Evolutionary conservation across 1,140 invertebrate genomes (phyloP), one percentile per base, ranked within the genome.

Genomic region (Saxidomus purpurata): DNA sequence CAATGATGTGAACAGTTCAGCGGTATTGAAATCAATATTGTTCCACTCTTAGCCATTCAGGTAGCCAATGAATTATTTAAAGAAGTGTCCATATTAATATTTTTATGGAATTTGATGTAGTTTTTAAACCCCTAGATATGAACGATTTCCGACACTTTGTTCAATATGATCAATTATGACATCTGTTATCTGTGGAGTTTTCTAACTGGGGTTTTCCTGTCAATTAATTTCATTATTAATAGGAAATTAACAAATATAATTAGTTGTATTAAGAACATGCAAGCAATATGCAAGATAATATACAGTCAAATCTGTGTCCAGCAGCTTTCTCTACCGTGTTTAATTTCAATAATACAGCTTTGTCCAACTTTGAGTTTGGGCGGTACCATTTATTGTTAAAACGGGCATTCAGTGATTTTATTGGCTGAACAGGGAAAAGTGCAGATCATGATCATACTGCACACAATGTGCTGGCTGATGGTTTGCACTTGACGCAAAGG

Each of bases 121-220:
- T 63, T 63, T 63, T 28, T n/a, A 25, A 59, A 17, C 3, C 59
- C 8, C 4, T 63, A 28, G 25, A 63, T 63, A 63, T 28, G 25
- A n/a, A 8, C 52, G 15, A 28, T 63, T 63, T 63, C 25, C 28
- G 59, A 63, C 59, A 63, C 25, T 63, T 63, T 63, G 59, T 25
- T 63, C 59, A 63, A 63, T 63, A 63, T 25, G 4, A 28, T 63
- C 59, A 63, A 63, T 63, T n/a, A 63, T 63, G 59, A 63, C 59
- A 63, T 63, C 59, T 63, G 59, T 28, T 63, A 63, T 63, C 25
- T 28, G 6, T 63, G 28, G 3, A 63, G n/a, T 25, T 9, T n/a
- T 63, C 25, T 25, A 28, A 63, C n/a, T 63, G n/a, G 15, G n/a
- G 25, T 63, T 63, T 63, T 28, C 59, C n/a, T 63, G 8, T n/a